Evolutionary conservation across 2,113 vertebrate species (phyloP).

Genomic region (Pleuronectes platessa): DNA sequence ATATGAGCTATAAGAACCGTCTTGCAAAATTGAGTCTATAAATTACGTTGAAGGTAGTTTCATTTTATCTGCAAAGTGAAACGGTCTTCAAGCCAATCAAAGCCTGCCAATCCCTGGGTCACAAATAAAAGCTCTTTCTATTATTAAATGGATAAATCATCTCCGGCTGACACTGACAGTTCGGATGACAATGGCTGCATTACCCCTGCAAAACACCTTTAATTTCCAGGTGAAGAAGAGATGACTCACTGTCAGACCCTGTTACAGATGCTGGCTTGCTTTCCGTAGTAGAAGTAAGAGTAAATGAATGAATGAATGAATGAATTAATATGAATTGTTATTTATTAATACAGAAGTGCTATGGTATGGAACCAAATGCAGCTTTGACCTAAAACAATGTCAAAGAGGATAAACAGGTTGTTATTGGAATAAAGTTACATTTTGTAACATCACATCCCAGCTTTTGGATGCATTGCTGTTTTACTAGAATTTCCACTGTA

Average conservation of each 20-base stretch:
- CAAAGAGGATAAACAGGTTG: background rate
- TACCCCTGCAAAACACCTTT: conserved; percentile 60
- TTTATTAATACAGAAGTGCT: background rate
- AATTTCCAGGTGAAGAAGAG: conserved; percentile 43
- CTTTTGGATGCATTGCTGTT: background rate
- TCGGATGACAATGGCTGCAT: conserved; percentile 64
- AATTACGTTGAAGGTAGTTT: conserved; percentile 78
- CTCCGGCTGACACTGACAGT: conserved; percentile 64
- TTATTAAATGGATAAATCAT: conserved; percentile 81
- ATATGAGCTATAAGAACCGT: conserved; percentile 61
- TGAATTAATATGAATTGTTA: background rate
- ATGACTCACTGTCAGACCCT: conserved; percentile 20
- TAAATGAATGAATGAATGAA: background rate
- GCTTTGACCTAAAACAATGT: background rate
- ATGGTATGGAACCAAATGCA: background rate
- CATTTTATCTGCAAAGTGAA: conserved; percentile 76
- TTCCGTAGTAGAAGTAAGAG: background rate
- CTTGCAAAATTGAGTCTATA: conserved; percentile 76
- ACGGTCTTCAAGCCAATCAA: conserved; percentile 73
- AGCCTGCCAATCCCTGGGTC: conserved; percentile 67
- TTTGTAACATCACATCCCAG: background rate
- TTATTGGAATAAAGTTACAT: background rate
- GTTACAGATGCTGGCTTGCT: background rate
- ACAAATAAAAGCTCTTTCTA: conserved; percentile 78
- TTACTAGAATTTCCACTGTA: background rate